A percentile compares a stretch with the other conserved stretches of the same genome.
These are phyloP conservation scores for Urocyon cinereoargenteus DNA, from an alignment of 2,797 vertebrate genomes.

Conservation along the genomic window DNA sequence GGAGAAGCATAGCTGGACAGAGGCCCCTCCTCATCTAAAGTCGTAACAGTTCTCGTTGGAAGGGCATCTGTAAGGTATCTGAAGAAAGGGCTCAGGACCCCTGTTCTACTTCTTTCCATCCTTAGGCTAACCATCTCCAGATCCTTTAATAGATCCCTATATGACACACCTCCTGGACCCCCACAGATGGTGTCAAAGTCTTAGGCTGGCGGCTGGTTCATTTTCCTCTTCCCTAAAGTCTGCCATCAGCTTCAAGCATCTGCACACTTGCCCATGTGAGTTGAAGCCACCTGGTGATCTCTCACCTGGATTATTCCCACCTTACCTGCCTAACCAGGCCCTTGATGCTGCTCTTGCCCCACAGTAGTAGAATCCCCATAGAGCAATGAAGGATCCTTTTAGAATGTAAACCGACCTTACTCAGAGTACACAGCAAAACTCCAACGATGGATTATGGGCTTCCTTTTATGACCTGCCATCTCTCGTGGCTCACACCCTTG, in stretches of 20 bases:
- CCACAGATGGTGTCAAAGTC: neutral
- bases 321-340: neutral
- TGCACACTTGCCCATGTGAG: neutral
- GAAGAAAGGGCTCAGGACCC: neutral
- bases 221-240: neutral
- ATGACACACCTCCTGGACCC: neutral
- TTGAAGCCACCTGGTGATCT: neutral
- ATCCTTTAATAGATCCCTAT: neutral
- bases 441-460: rapidly evolving
- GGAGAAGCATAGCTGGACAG: neutral
- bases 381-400: neutral
- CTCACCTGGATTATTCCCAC: neutral
- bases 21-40: neutral
- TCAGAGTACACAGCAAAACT: neutral
- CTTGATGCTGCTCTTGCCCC: neutral
- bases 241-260: neutral
- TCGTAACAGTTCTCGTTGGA: neutral
- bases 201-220: neutral
- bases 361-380: neutral
- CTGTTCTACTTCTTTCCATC: neutral
- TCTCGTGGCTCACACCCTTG: neutral
- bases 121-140: neutral
- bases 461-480: neutral
- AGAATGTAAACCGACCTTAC: neutral
- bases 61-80: neutral